A percentile compares a stretch with the other conserved stretches of the same genome.
These are phyloP conservation scores for Dromiciops gliroides DNA, from an alignment of 2,113 vertebrate species.

Conservation along the genomic window DNA sequence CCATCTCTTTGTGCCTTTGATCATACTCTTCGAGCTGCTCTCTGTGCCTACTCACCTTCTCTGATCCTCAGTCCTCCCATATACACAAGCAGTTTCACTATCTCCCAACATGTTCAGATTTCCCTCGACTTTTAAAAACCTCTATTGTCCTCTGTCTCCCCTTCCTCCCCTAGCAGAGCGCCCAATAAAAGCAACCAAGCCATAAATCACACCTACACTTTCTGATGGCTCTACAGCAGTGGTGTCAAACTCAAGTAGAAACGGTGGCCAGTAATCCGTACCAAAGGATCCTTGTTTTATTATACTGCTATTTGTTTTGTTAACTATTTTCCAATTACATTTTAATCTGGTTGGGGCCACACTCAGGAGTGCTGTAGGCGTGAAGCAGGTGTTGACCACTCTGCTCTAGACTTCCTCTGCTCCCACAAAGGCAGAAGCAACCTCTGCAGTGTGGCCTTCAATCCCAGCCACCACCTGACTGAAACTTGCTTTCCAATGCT, in stretches of 20 bases:
- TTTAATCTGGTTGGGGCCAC: background rate
- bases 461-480: background rate
- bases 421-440: constrained; percentile 17
- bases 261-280: background rate
- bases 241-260: background rate
- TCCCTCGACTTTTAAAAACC: background rate
- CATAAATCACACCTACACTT: background rate
- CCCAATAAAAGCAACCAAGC: background rate
- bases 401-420: background rate
- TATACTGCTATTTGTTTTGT: background rate
- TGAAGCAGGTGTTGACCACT: background rate
- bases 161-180: background rate
- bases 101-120: background rate
- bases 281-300: background rate
- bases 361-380: background rate
- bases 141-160: background rate
- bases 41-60: background rate
- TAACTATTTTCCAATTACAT: background rate
- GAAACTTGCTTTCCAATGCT: constrained; percentile 3
- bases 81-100: background rate
- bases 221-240: background rate
- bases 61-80: constrained; percentile 7
- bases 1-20: no score
- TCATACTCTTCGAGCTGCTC: no score
- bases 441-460: background rate